phyloP scores from a whole-genome alignment of 1,140 invertebrate species.

The Zaprionus capensis region DNA sequence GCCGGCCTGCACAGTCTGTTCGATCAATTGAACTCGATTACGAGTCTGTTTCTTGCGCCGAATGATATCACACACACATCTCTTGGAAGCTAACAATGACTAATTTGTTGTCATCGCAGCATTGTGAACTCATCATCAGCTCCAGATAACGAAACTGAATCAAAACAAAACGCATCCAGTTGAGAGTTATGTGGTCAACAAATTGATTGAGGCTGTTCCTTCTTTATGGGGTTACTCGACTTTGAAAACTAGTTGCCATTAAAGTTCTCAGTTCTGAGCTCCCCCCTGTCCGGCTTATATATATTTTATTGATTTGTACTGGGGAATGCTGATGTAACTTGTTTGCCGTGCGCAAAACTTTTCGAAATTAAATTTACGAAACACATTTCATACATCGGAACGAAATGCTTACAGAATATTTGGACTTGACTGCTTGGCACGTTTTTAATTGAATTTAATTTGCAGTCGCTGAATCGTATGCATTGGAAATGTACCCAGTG shows the following conservation, averaged over 20 bases:
- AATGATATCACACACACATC: conserved; percentile 46
- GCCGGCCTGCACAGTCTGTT: not conserved
- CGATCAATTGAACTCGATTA: conserved; percentile 71
- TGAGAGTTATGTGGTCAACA: conserved; percentile 43
- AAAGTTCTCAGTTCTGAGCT: not conserved
- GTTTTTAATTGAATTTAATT: conserved; percentile 73
- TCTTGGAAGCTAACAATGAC: conserved; percentile 25
- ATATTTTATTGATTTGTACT: conserved; percentile 42
- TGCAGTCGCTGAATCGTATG: conserved; percentile 15
- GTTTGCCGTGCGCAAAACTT: conserved; percentile 58
- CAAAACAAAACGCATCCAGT: conserved; percentile 22
- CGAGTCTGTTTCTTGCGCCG: conserved; percentile 20
- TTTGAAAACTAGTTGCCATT: conserved; percentile 44
- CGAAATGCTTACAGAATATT: conserved; percentile 37
- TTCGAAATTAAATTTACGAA: conserved; percentile 56
- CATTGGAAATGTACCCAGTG: conserved; percentile 6
- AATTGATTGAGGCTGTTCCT: conserved; percentile 26
- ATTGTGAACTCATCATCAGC: conserved; percentile 45
- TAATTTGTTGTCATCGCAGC: conserved; percentile 64
- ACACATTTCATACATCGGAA: conserved; percentile 37
- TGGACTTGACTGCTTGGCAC: conserved; percentile 53
- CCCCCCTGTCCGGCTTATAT: not conserved
- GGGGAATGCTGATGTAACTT: conserved; percentile 49
- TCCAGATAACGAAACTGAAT: conserved; percentile 12
- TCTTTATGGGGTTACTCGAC: conserved; percentile 3